Evolutionary conservation across 2,113 vertebrate species (phyloP).

Genomic region (Lepisosteus oculatus): DNA sequence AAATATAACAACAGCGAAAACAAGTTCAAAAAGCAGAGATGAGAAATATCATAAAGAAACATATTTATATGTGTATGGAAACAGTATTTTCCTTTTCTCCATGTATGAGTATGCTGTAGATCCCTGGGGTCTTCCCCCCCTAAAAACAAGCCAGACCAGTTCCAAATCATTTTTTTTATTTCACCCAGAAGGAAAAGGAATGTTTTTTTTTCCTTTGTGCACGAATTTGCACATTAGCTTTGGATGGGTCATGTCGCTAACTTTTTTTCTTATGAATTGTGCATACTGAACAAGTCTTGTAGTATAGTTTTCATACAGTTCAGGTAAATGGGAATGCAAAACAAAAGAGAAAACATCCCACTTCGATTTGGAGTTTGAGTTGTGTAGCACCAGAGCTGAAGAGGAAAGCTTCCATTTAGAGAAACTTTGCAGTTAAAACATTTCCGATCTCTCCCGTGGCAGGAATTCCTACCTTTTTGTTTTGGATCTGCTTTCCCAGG

Average conservation of each 20-base stretch:
- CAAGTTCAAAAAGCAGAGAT: too few relatives aligned
- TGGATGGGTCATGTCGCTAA: not conserved
- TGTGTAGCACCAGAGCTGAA: slow-evolving; percentile 11
- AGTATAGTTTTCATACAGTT: not conserved
- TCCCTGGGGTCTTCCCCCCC: too few relatives aligned
- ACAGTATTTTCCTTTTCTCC: too few relatives aligned
- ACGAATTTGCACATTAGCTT: not conserved
- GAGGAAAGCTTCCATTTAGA: slow-evolving; percentile 42
- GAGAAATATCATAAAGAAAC: too few relatives aligned
- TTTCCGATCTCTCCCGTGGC: slow-evolving; percentile 80
- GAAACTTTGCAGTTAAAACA: slow-evolving; percentile 38
- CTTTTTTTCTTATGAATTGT: too few relatives aligned
- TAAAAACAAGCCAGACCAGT: too few relatives aligned
- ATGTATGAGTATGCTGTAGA: too few relatives aligned
- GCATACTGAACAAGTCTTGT: too few relatives aligned
- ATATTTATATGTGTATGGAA: too few relatives aligned
- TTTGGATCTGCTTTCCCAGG: slow-evolving; percentile 78
- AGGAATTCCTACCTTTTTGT: slow-evolving; percentile 83
- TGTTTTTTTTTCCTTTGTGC: not conserved
- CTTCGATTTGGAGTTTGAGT: slow-evolving; percentile 6
- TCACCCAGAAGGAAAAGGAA: not conserved
- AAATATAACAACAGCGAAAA: too few relatives aligned
- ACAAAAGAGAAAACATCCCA: not conserved
- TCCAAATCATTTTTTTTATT: too few relatives aligned
- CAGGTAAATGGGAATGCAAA: not conserved